Base-by-base conservation (phyloP, 2,113 vertebrate genomes). In the Sterna hirundo region DNA sequence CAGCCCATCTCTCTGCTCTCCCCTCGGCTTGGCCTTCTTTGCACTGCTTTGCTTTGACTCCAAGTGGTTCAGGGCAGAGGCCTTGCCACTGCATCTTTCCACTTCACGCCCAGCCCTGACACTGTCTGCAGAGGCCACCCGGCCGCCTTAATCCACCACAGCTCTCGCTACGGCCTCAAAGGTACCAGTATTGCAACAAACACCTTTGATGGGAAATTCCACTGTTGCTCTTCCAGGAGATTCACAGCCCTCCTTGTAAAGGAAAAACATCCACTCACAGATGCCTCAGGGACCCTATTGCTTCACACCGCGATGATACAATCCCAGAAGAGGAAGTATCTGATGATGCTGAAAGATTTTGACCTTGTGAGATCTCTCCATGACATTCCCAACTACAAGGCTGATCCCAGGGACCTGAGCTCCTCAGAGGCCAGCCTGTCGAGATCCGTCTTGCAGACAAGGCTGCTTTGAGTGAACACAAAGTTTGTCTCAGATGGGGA, bases 121-220 rank as follows among this genome's bases (percentile, higher is more conserved):
- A 44, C 49, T n/a, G 13, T 21, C 42, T 65, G 54, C 54, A 77
- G 88, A 83, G 49, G 69, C 38, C 83, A 65, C 55, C 42, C 40
- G 46, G 58, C 74, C 85, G 64, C 38, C 42, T 55, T 44, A 72
- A 85, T 83, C 62, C 44, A 72, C n/a, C 70, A 72, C 70, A 66
- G 66, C 36, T 84, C 83, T 82, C 51, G 40, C 36, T 52, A 75
- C 34, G 36, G 65, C 81, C 72, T 89, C 69, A 84, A 71, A 93
- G 76, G 49, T 58, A 60, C 26, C 66, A 38, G 52, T 14, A 76
- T 40, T 76, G 82, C 84, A 72, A 46, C 61, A 76, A 82, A 83
- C 84, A 95, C 49, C 82, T 94, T 72, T 61, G 70, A 84, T 65
- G 78, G 86, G 93, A 94, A 95, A 95, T 94, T 93, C 78, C 82